Evolutionary conservation across 92 coral and sea anemone species (phyloP).

Genomic region (Porites cylindrica): DNA sequence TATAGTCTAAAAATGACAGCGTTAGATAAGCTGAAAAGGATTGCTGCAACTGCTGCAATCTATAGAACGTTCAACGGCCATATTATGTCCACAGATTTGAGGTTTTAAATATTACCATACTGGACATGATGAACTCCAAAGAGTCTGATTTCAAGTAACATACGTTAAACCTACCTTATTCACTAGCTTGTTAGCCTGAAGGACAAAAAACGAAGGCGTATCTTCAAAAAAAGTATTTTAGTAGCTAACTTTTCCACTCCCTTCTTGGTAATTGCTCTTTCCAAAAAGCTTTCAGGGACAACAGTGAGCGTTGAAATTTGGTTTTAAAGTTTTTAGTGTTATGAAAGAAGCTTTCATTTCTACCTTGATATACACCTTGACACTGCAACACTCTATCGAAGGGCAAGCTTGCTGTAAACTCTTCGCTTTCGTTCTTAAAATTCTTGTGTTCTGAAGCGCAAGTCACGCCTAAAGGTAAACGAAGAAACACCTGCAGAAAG

Average conservation of each 20-base stretch:
- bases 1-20: neutral
- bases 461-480: neutral
- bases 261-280: neutral
- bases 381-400: neutral
- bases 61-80: no score
- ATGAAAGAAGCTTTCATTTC: neutral
- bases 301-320: neutral
- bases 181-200: no score
- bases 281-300: neutral
- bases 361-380: neutral
- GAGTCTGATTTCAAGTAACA: no score
- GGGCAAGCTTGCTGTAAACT: neutral
- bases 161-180: no score
- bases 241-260: neutral
- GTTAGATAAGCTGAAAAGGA: neutral
- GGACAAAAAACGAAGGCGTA: no score
- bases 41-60: neutral
- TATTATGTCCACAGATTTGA: no score
- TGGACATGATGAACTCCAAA: no score
- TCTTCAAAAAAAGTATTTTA: no score
- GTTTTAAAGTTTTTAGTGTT: neutral
- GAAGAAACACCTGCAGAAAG: neutral
- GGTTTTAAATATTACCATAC: no score
- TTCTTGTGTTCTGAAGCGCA: neutral
- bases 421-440: neutral